A percentile compares a stretch with the other conserved stretches of the same genome.
Conservation (phyloP, 2,888 invertebrate genomes). For the Pyralis farinalis region DNA sequence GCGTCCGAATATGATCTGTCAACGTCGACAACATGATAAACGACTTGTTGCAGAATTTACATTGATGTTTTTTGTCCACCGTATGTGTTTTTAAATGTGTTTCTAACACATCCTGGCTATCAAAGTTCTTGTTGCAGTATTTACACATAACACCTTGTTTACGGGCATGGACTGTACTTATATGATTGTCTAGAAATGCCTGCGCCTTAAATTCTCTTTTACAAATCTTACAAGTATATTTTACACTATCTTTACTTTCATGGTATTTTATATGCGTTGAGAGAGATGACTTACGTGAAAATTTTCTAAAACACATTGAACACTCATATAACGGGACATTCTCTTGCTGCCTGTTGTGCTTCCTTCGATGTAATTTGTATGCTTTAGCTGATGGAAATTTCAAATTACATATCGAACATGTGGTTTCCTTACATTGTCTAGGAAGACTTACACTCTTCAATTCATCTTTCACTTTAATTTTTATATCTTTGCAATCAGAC, state of each 20-base stretch:
- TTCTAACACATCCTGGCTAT: slow-evolving; percentile 58
- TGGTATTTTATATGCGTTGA: slow-evolving; percentile 51
- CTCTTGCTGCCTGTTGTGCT: slow-evolving; percentile 18
- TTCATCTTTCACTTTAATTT: background rate
- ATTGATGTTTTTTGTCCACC: slow-evolving; percentile 70
- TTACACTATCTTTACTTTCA: slow-evolving; percentile 37
- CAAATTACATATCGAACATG: slow-evolving; percentile 19
- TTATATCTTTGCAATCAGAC: background rate
- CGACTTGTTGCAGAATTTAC: slow-evolving; percentile 61
- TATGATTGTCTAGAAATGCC: slow-evolving; percentile 76
- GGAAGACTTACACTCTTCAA: background rate
- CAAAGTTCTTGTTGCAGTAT: slow-evolving; percentile 61
- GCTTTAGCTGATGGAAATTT: slow-evolving; percentile 27
- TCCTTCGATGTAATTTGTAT: slow-evolving; percentile 27
- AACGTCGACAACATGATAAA: slow-evolving; percentile 79
- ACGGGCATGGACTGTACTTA: slow-evolving; percentile 63
- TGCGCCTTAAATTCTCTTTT: slow-evolving; percentile 79
- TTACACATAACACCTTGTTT: slow-evolving; percentile 66
- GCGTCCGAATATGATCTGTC: slow-evolving; percentile 79
- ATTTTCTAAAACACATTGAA: slow-evolving; percentile 56
- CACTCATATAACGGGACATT: slow-evolving; percentile 38
- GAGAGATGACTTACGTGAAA: slow-evolving; percentile 49
- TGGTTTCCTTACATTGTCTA: slow-evolving; percentile 19
- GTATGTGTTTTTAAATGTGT: slow-evolving; percentile 69
- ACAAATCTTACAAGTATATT: slow-evolving; percentile 52